Evolutionary conservation across 2,113 vertebrate genomes (phyloP), one percentile per base, ranked within the genome.

Genomic region (Barbus barbus): DNA sequence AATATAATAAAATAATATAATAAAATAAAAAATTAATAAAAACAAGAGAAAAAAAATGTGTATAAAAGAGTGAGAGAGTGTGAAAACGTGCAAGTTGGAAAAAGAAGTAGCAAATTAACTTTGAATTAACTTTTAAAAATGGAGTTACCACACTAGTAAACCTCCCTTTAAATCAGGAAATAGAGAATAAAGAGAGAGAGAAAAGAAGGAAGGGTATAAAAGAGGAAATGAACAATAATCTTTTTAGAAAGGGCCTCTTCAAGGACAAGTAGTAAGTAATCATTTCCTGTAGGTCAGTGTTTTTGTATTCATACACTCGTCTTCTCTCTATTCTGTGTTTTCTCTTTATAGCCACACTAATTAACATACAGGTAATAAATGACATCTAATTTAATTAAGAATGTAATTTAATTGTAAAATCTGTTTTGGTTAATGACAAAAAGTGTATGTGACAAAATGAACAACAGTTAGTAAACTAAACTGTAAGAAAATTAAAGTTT

Each of bases 41-140:
- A n/a, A n/a, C n/a, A n/a, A n/a, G n/a, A n/a, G n/a, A n/a, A n/a
- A n/a, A n/a, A n/a, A n/a, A n/a, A n/a, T n/a, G n/a, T n/a, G n/a
- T n/a, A n/a, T n/a, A n/a, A n/a, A n/a, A n/a, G n/a, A n/a, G n/a
- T n/a, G n/a, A 51, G 20, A 56, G 56, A 58, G 56, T n/a, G 56
- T n/a, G 22, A 24, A 24, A 58, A 58, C 0, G 22, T 58, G 56
- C 1, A 11, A 56, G 53, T 65, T 56, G 67, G 41, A 83, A 78
- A 72, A 36, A 78, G 20, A 33, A 78, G 26, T 36, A 46, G 51
- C 80, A n/a, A 20, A 63, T 86, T 51, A 86, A 77, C 80, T 72
- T 72, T 86, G 51, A n/a, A n/a, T n/a, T n/a, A n/a, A 83, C 85
- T 74, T 83, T 83, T 16, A 69, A 71, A 41, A 67, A 7, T 7